These are phyloP conservation scores for Perithous albicinctus DNA, from an alignment of 2,888 invertebrate genomes.

Conservation along the genomic window DNA sequence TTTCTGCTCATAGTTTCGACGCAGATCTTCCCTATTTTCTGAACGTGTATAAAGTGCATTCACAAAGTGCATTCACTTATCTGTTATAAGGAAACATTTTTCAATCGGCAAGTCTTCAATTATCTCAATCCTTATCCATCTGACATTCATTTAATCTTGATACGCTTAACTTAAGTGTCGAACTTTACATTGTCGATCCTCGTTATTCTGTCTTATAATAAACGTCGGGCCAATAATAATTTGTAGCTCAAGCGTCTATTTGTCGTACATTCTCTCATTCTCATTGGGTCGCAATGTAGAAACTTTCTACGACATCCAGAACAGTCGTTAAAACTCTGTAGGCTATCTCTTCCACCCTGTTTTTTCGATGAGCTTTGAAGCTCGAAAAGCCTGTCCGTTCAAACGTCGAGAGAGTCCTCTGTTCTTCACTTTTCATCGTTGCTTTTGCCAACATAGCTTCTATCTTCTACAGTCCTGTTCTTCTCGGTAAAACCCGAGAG, in stretches of 20 bases:
- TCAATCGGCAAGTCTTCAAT: too few species aligned
- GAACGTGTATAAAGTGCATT: background rate
- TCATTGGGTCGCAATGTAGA: background rate
- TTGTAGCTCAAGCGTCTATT: background rate
- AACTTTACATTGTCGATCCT: background rate
- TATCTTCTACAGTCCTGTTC: background rate
- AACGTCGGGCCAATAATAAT: background rate
- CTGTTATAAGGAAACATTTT: background rate
- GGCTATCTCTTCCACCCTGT: background rate
- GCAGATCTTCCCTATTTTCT: background rate
- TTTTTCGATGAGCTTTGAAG: constrained; percentile 11
- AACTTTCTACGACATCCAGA: background rate
- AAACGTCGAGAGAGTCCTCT: background rate
- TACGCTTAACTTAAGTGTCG: too few species aligned
- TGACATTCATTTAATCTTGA: too few species aligned
- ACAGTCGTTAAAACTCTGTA: constrained; percentile 2
- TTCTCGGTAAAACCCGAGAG: background rate
- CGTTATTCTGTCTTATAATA: background rate
- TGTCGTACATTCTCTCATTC: background rate
- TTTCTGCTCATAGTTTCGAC: background rate
- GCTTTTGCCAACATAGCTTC: background rate
- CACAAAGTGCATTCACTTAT: too few species aligned
- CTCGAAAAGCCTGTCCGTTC: background rate
- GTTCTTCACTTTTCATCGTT: background rate
- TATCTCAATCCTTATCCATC: too few species aligned